These are phyloP conservation scores for Sinocyclocheilus anophthalmus DNA, from an alignment of 2,113 vertebrate species.

Conservation along the genomic window DNA sequence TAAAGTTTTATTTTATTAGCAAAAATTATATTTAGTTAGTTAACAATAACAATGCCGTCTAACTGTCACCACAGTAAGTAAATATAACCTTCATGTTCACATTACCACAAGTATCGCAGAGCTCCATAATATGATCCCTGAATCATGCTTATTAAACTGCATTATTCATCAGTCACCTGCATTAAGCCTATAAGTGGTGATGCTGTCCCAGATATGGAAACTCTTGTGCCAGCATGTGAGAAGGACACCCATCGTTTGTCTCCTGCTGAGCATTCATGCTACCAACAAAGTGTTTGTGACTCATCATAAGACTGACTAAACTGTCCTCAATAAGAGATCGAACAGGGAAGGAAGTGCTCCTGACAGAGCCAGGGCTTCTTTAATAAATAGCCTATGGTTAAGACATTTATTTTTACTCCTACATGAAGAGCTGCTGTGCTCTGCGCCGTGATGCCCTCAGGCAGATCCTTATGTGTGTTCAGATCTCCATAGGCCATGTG, in stretches of 20 bases:
- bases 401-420: background rate
- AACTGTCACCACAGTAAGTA: background rate
- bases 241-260: background rate
- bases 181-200: background rate
- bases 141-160: background rate
- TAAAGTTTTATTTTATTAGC: no score
- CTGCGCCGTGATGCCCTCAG: background rate
- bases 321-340: slow-evolving; percentile 4
- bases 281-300: background rate
- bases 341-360: background rate
- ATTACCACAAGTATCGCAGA: background rate
- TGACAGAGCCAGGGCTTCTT: background rate
- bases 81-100: background rate
- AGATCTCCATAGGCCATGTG: background rate
- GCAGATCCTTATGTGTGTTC: background rate
- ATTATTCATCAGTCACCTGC: background rate
- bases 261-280: background rate
- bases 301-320: slow-evolving; percentile 8
- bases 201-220: background rate
- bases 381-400: background rate
- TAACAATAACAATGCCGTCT: background rate
- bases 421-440: background rate
- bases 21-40: background rate
- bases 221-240: slow-evolving; percentile 11
- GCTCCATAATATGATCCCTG: background rate